These are phyloP conservation scores for Mesocricetus auratus DNA, from an alignment of 2,113 vertebrate genomes.

Conservation along the genomic window DNA sequence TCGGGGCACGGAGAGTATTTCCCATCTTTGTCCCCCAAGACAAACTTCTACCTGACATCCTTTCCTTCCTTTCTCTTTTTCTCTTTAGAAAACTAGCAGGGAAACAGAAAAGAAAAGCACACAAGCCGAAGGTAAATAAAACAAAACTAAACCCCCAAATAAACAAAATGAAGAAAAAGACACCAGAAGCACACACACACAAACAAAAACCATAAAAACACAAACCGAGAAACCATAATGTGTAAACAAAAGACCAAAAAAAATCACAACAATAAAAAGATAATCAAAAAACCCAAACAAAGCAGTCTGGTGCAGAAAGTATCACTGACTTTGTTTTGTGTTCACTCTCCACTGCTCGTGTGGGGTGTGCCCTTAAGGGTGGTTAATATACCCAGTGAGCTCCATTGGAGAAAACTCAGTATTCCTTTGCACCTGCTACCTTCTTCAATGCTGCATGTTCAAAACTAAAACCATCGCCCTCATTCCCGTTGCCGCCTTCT, in stretches of 20 bases:
- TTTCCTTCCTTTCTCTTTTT: not conserved
- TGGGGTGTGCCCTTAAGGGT: not conserved
- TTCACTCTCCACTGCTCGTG: not conserved
- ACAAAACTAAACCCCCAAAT: not conserved
- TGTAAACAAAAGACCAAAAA: not conserved
- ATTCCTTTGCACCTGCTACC: not conserved
- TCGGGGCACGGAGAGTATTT: not conserved
- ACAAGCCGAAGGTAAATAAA: not conserved
- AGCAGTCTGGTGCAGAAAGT: not conserved
- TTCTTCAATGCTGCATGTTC: not conserved
- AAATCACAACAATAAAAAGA: not conserved
- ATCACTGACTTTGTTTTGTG: not conserved
- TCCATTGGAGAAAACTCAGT: not conserved
- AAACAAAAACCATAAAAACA: not conserved
- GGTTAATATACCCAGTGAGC: not conserved
- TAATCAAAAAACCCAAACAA: not conserved
- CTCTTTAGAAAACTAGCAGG: not conserved
- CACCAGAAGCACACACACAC: not conserved
- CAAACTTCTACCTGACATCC: not conserved
- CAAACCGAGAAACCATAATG: not conserved
- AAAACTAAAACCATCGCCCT: not conserved
- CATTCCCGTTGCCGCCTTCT: not conserved
- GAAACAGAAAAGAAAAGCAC: not conserved
- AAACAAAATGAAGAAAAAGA: not conserved
- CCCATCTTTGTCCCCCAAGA: slow-evolving; percentile 44